These are phyloP conservation scores for Leucophenga maculata DNA, from an alignment of 2,888 invertebrate species.

Conservation along the genomic window DNA sequence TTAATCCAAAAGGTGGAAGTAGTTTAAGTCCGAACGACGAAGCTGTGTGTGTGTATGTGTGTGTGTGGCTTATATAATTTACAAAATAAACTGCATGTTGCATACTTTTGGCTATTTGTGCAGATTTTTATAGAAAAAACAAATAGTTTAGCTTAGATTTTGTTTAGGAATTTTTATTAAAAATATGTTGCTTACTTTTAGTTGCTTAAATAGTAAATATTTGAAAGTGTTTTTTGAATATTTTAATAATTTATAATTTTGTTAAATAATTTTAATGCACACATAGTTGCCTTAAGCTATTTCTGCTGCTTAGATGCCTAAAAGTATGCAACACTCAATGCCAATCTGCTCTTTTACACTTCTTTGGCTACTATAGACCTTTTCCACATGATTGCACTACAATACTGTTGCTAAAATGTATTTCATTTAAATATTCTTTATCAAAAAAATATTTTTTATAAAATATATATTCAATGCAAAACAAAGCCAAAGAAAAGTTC, in stretches of 20 bases:
- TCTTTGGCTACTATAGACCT: background rate
- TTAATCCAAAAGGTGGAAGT: constrained; percentile 48
- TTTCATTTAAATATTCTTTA: background rate
- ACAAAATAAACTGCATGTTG: background rate
- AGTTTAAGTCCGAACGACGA: background rate
- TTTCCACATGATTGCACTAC: background rate
- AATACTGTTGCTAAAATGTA: background rate
- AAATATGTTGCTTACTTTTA: no score
- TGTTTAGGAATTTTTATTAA: background rate
- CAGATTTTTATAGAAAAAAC: background rate
- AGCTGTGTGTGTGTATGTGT: no score
- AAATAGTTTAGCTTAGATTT: background rate
- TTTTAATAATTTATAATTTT: no score
- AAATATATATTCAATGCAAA: background rate
- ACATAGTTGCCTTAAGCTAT: background rate
- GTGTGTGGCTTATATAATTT: no score
- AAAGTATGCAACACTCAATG: constrained; percentile 4
- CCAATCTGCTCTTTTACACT: background rate
- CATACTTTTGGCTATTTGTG: background rate
- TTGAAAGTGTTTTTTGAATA: no score
- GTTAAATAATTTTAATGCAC: no score
- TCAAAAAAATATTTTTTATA: background rate
- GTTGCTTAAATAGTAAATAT: no score
- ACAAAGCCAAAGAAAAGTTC: background rate
- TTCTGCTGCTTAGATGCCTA: background rate